Base-by-base conservation (phyloP, 2,113 vertebrate genomes). In the Petroica traversi region DNA sequence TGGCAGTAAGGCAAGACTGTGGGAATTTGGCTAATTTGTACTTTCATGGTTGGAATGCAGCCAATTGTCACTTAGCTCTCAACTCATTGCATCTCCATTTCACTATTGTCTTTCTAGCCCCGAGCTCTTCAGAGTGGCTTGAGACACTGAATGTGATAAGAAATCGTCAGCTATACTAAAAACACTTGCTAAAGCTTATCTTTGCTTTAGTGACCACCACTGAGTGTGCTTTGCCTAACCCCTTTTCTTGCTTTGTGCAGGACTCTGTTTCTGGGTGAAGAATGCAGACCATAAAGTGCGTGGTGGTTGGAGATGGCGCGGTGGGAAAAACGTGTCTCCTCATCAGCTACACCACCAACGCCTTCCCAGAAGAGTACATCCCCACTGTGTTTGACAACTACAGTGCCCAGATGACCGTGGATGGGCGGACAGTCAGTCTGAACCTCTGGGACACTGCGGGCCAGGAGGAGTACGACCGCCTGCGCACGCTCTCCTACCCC, bases 261-360 rank as follows among this genome's bases (percentile, higher is more conserved):
- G 96, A 36, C 55, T 95, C 31, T 25, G 31, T 80, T 58, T 68
- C 97, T 97, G 97, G 97, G 97, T 97, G 93, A 98, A 99, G 98
- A 92, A 99, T 99, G 99, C 99, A 99, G 98, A 99, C 98, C 7
- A 99, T 99, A 95, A 99, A 99, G 98, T 99, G 99, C 54, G 99
- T 99, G 66, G 99, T 99, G 22, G 99, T 99, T 66, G 99, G 99
- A 67, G 99, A 99, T 20, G 99, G 99, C 14, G 99, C 99, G 26
- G 99, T 99, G 63, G 99, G 99, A n/a, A 99, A 99, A 98, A 99
- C 99, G 14, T 99, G 99, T 79, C 98, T 99, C 28, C 99, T 99
- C 74, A 99, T 99, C 97, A 99, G 99, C 66, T 99, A 99, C 58
- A 99, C 99, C 84, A 99, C 99, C 89, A 99, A 99, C 59, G 98